phyloP scores from a whole-genome alignment of 2,888 invertebrate species.

The Andrena haemorrhoa region DNA sequence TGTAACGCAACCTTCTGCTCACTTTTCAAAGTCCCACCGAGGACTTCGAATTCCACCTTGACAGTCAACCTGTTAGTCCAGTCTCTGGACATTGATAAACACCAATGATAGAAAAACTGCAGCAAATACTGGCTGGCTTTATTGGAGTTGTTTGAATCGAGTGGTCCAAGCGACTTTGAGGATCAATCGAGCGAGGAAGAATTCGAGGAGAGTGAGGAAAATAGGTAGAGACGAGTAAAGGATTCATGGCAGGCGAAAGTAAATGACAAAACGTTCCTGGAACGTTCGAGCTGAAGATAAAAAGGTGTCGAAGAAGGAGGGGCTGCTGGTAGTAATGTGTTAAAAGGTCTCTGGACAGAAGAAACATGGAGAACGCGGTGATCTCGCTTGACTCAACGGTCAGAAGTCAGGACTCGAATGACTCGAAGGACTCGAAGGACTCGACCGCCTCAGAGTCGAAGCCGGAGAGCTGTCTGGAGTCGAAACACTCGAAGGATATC shows the following conservation, averaged over 20 bases:
- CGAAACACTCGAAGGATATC: conserved; percentile 82
- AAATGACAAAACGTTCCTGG: conserved; percentile 22
- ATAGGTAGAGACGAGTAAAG: too few relatives aligned
- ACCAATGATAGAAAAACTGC: background rate
- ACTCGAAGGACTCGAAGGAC: conserved; percentile 78
- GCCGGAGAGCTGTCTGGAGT: conserved; percentile 81
- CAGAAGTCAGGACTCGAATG: conserved; percentile 81
- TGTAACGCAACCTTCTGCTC: too few relatives aligned
- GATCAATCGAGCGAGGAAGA: background rate
- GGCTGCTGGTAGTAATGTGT: conserved; percentile 22
- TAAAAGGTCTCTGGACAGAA: background rate
- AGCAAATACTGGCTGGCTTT: background rate
- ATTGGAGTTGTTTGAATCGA: background rate
- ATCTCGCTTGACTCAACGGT: conserved; percentile 81
- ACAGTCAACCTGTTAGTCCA: background rate
- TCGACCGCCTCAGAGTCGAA: conserved; percentile 77
- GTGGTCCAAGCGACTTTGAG: background rate
- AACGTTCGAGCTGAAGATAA: conserved; percentile 1
- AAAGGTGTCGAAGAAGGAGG: conserved; percentile 9
- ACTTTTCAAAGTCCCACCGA: too few relatives aligned
- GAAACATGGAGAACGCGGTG: conserved; percentile 65
- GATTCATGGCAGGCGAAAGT: background rate
- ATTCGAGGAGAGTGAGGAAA: background rate
- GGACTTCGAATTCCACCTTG: too few relatives aligned
- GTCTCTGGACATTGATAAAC: background rate